Evolutionary conservation across 2,113 vertebrate genomes (phyloP), one percentile per base, ranked within the genome.

Genomic region (Microtus richardsoni): DNA sequence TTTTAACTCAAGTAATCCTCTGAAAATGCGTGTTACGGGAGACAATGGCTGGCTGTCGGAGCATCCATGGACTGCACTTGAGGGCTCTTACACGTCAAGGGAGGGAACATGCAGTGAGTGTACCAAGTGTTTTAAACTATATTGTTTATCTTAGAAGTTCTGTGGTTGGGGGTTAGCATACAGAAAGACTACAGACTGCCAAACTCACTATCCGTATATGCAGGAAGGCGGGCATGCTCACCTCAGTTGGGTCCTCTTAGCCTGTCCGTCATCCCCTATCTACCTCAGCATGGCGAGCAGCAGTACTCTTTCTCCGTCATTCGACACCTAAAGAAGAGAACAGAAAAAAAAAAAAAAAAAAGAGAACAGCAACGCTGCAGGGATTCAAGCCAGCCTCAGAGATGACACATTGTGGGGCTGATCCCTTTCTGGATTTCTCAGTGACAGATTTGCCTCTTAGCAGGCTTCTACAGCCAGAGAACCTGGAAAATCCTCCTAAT

Each of bases 71-170:
- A 97, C 97, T 98, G 98, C 97, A 97, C 97, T 97, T 97, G 97
- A 97, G 97, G 97, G 95, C 97, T 98, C 96, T 98, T 98, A 98
- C 68, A 90, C 97, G 98, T 98, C 88, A 97, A 98, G 98, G 98
- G 96, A 98, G 97, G 96, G 96, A 98, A 95, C 97, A 92, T 87
- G 77, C 94, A 97, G 96, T 98, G 96, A 98, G 93, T 92, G 96
- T 98, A 97, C 97, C 98, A 98, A 98, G 98, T 98, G 98, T 98
- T 98, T 98, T 98, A 98, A 98, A 98, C 98, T 98, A 98, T 97
- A 98, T 97, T 96, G 97, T 97, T 96, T 96, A 97, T 98, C 98
- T 95, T 91, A 95, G 97, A 96, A 97, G 94, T 97, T 97, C 97
- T 97, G 85, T 92, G 95, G 96, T 96, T 96, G 82, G 83, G 96